A percentile compares a stretch with the other conserved stretches of the same genome.
Conservation (phyloP, 2,888 invertebrate species). For the Bibio marci region DNA sequence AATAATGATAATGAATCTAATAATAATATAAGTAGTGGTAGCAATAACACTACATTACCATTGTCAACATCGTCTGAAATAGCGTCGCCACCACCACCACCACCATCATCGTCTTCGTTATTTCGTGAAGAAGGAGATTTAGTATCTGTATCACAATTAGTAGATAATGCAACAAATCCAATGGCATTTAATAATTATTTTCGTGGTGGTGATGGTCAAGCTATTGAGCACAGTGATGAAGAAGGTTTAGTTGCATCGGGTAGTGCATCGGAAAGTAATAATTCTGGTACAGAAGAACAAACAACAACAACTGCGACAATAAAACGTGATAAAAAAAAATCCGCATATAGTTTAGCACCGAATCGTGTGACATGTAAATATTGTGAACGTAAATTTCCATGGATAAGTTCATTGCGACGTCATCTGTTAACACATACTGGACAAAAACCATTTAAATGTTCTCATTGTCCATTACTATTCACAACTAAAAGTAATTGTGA, state of each 20-base stretch:
- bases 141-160: slow-evolving; percentile 57
- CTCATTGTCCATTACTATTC: slow-evolving; percentile 80
- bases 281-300: slow-evolving; percentile 62
- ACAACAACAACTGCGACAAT: slow-evolving; percentile 12
- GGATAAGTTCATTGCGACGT: slow-evolving; percentile 88
- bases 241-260: slow-evolving; percentile 66
- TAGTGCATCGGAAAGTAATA: slow-evolving; percentile 64
- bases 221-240: slow-evolving; percentile 34
- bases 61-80: slow-evolving; percentile 7
- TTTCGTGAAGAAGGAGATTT: slow-evolving; percentile 47
- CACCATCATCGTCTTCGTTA: too few species aligned
- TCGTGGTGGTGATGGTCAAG: slow-evolving; percentile 26
- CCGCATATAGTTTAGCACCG: slow-evolving; percentile 88
- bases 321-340: slow-evolving; percentile 68
- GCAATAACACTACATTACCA: too few species aligned
- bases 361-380: slow-evolving; percentile 87
- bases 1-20: too few species aligned
- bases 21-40: too few species aligned
- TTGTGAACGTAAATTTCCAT: slow-evolving; percentile 87
- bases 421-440: slow-evolving; percentile 88
- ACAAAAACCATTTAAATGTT: slow-evolving; percentile 92
- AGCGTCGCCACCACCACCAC: slow-evolving; percentile 10
- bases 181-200: slow-evolving; percentile 47
- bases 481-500: slow-evolving; percentile 97
- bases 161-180: slow-evolving; percentile 54